Evolutionary conservation across 2,888 invertebrate species (phyloP), one percentile per base, ranked within the genome.

Genomic region (Dicranocentrus wangi): DNA sequence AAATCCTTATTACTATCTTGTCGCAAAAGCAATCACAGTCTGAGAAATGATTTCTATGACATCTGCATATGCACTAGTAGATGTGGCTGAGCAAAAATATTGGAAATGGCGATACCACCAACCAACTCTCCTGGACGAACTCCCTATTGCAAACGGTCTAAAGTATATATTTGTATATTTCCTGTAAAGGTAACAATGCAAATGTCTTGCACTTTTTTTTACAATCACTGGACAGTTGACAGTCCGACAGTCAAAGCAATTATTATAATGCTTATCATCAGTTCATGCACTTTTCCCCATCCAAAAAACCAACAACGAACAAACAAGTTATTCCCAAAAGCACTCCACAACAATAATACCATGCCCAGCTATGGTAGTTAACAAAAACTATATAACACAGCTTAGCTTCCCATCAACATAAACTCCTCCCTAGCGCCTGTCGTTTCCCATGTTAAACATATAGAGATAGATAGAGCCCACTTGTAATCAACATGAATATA

Each of bases 1-100:
- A 76, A 69, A 60, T 65, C 76, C 76, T 77, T 47, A 69, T 77
- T 68, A 47, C 47, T 55, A 77, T 61, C 60, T 66, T 55, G 58
- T 65, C 55, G 17, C 42, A 32, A 55, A 65, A 55, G 28, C n/a
- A 47, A 42, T 65, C 60, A 68, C 39, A 61, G n/a, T 32, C n/a
- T 58, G 21, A 2, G 39, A 2, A 32, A 60, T 28, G 23, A 68
- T 77, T 77, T 69, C 76, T 77, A 77, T 77, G 68, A 77, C 76
- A 77, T 77, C 15, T 60, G 58, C 42, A 7, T 21, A 55, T 55
- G 5, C 21, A 27, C 28, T 47, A 10, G 32, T 43, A 63, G 21
- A 21, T 17, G 28, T 28, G 42, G 13, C 21, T 63, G 63, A 63
- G 63, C 61, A 61, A 61, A 28, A 32, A 58, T 23, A 58, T 23